Conservation (phyloP, 2,113 vertebrate species). For the Pycnonotus jocosus region DNA sequence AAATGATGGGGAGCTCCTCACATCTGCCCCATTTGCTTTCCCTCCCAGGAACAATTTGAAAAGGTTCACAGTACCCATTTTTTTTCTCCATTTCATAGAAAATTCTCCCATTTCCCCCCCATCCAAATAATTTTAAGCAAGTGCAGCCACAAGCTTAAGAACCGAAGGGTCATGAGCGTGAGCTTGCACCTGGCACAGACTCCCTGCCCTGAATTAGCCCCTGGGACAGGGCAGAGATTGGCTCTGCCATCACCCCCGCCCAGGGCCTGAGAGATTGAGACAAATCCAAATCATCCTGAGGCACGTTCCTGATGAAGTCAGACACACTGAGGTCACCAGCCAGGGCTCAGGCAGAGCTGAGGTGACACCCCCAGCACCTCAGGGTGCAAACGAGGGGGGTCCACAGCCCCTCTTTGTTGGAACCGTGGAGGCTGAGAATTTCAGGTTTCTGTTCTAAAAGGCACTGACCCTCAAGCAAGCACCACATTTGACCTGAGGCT, state of each 20-base stretch:
- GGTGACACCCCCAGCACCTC: neutral
- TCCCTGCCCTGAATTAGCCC: neutral
- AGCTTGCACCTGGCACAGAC: neutral
- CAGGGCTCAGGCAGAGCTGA: neutral
- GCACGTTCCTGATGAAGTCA: fast-evolving
- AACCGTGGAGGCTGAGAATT: neutral
- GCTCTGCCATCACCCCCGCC: neutral
- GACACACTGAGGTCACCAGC: fast-evolving
- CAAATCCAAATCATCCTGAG: neutral
- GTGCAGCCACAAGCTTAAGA: neutral
- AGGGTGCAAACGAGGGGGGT: fast-evolving
- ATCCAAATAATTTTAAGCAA: neutral
- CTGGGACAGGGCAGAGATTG: neutral
- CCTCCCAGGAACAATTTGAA: neutral
- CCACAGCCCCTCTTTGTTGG: neutral
- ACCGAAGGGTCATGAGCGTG: fast-evolving
- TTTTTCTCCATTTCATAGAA: neutral
- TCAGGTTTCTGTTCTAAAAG: neutral
- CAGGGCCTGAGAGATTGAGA: neutral
- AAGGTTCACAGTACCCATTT: neutral
- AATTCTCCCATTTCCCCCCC: neutral
- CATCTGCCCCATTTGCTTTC: fast-evolving
- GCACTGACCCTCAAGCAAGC: neutral
- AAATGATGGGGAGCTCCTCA: neutral
- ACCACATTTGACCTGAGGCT: neutral